Evolutionary conservation across 2,888 invertebrate species (phyloP).

Genomic region (Eupeodes luniger): DNA sequence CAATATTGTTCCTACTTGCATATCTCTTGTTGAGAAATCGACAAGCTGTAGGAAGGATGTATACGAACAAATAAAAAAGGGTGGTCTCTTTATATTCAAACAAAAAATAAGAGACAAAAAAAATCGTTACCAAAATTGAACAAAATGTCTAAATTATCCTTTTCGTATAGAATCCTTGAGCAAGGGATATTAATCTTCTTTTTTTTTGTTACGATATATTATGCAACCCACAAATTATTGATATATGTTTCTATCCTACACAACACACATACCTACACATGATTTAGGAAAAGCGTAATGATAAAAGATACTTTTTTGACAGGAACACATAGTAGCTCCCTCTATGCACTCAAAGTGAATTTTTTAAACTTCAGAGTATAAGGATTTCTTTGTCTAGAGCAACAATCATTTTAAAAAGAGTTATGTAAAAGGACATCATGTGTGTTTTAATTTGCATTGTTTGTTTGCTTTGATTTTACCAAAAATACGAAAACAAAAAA

Average conservation of each 20-base stretch:
- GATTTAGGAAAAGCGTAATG: neutral
- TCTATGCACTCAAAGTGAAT: slow-evolving; percentile 22
- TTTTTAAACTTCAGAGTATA: neutral
- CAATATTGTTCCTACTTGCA: slow-evolving; percentile 6
- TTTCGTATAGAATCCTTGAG: slow-evolving; percentile 26
- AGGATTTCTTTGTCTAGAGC: slow-evolving; percentile 44
- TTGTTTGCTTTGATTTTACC: slow-evolving; percentile 61
- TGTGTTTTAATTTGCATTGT: slow-evolving; percentile 56
- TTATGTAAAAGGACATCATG: slow-evolving; percentile 65
- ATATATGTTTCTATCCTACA: too few relatives aligned
- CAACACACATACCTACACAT: neutral
- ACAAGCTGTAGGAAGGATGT: slow-evolving; percentile 1
- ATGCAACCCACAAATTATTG: slow-evolving; percentile 34
- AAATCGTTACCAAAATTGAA: slow-evolving; percentile 44
- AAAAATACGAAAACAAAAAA: slow-evolving; percentile 5
- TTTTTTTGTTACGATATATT: slow-evolving; percentile 19
- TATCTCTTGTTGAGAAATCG: slow-evolving; percentile 71
- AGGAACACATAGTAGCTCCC: neutral
- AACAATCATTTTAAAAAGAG: slow-evolving; percentile 46
- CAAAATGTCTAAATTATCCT: slow-evolving; percentile 73
- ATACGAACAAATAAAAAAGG: slow-evolving; percentile 6
- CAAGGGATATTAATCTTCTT: slow-evolving; percentile 23
- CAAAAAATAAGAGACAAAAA: neutral
- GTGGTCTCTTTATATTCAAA: slow-evolving; percentile 10
- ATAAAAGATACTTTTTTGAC: slow-evolving; percentile 29